Percentiles rank a stretch among this genome's conserved stretches.
phyloP scores from a whole-genome alignment of 2,797 vertebrate genomes.

The Intellagama lesueurii region DNA sequence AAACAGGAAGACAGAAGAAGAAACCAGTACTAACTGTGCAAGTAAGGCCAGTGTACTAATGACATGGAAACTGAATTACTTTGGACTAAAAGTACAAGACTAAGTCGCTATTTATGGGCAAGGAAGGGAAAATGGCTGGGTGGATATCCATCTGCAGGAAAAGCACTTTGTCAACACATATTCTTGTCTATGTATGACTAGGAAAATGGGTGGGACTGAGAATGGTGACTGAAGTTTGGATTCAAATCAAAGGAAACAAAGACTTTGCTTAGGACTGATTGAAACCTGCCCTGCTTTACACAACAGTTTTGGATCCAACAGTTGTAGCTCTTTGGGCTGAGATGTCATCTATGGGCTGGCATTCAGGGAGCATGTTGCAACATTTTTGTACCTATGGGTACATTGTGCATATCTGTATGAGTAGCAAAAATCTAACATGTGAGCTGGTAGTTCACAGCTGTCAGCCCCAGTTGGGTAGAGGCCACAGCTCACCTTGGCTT shows the following conservation, averaged over 20 bases:
- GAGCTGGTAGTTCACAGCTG: background rate
- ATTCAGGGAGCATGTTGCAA: background rate
- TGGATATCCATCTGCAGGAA: background rate
- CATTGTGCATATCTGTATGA: background rate
- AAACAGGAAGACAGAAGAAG: background rate
- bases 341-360: background rate
- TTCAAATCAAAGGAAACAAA: background rate
- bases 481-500: background rate
- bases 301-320: background rate
- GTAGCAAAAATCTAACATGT: background rate
- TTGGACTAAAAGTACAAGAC: background rate
- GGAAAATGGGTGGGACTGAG: background rate
- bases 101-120: background rate
- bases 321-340: background rate
- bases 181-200: background rate
- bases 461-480: background rate
- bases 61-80: background rate
- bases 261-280: background rate
- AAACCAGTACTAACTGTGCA: background rate
- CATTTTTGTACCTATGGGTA: background rate
- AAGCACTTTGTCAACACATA: background rate
- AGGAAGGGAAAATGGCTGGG: background rate
- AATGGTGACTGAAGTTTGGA: background rate
- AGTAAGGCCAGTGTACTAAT: conserved; percentile 2
- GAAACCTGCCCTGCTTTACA: conserved; percentile 17